These are phyloP conservation scores for Cosmia trapezina DNA, from an alignment of 2,888 invertebrate genomes.

Conservation along the genomic window DNA sequence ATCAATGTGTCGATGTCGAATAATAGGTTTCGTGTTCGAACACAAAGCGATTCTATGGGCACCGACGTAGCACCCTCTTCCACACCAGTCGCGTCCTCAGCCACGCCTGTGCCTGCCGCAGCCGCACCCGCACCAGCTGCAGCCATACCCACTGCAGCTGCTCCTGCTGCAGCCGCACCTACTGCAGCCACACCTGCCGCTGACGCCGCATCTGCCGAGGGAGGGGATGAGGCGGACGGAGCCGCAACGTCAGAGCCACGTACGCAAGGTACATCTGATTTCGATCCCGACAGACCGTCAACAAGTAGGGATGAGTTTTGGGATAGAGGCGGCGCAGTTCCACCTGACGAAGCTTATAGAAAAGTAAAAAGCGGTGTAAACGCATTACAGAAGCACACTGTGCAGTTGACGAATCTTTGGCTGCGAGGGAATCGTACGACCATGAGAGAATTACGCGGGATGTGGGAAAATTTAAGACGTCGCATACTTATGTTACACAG, in stretches of 20 bases:
- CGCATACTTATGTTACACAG: slow-evolving; percentile 90
- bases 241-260: slow-evolving; percentile 43
- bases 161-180: background rate
- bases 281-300: slow-evolving; percentile 75
- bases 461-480: slow-evolving; percentile 92
- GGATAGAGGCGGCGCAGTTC: slow-evolving; percentile 73
- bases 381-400: slow-evolving; percentile 83
- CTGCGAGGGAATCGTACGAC: slow-evolving; percentile 82
- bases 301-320: slow-evolving; percentile 82
- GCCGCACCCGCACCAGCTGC: background rate
- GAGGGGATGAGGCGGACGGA: slow-evolving; percentile 20
- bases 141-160: background rate
- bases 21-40: slow-evolving; percentile 81
- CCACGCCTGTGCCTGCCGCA: background rate
- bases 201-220: slow-evolving; percentile 16
- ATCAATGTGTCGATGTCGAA: slow-evolving; percentile 76
- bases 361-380: slow-evolving; percentile 82
- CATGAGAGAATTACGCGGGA: slow-evolving; percentile 91
- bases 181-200: background rate
- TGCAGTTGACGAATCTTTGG: slow-evolving; percentile 83
- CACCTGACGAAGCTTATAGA: slow-evolving; percentile 83
- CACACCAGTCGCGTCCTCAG: background rate
- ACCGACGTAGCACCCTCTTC: slow-evolving; percentile 22
- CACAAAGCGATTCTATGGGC: slow-evolving; percentile 69
- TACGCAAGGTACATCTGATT: slow-evolving; percentile 37